Evolutionary conservation across 2,888 invertebrate genomes (phyloP).

Genomic region (Hybos culiciformis): DNA sequence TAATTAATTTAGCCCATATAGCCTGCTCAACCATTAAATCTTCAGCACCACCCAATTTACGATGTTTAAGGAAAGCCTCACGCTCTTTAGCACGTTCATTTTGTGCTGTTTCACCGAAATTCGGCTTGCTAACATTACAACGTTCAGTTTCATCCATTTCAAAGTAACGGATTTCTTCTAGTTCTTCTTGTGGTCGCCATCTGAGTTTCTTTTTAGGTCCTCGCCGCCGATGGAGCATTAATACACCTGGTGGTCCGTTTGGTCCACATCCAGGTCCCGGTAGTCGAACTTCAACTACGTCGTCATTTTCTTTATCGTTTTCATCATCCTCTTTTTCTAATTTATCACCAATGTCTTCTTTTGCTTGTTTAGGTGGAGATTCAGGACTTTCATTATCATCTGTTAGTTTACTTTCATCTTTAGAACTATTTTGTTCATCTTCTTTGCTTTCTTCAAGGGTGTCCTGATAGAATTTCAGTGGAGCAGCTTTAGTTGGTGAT

Average conservation of each 20-base stretch:
- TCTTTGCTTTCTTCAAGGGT: constrained; percentile 60
- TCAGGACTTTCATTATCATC: constrained; percentile 36
- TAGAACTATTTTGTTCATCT: constrained; percentile 24
- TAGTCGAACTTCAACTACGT: constrained; percentile 20
- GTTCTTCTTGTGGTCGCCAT: constrained; percentile 66
- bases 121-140: constrained; percentile 86
- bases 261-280: constrained; percentile 36
- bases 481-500: constrained; percentile 39
- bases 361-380: constrained; percentile 31
- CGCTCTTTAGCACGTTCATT: constrained; percentile 78
- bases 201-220: constrained; percentile 67
- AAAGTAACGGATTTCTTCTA: constrained; percentile 77
- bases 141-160: constrained; percentile 93
- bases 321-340: constrained; percentile 21
- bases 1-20: constrained; percentile 57
- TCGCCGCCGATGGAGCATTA: constrained; percentile 55
- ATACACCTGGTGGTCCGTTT: constrained; percentile 58
- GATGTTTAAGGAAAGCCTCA: constrained; percentile 62
- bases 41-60: constrained; percentile 60
- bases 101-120: constrained; percentile 81
- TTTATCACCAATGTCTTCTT: constrained; percentile 33
- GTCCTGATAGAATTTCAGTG: constrained; percentile 78
- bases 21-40: constrained; percentile 73
- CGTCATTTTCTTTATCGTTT: constrained; percentile 14
- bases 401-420: constrained; percentile 38